Evolutionary conservation across 2,888 invertebrate genomes (phyloP).

Genomic region (Rugalucina vietnamica): DNA sequence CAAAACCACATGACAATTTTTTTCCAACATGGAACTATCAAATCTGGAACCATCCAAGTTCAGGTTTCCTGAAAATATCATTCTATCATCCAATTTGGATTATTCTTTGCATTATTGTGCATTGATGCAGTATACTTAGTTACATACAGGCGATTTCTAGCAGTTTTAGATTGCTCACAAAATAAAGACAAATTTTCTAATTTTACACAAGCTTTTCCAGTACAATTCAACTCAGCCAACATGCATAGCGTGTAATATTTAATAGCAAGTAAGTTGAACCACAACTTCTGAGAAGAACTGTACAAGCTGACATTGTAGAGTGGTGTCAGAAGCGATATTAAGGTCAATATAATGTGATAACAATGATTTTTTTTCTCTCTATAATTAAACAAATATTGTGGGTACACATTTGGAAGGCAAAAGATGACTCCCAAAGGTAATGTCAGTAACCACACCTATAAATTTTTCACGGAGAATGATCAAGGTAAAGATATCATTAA

Average conservation of each 20-base stretch:
- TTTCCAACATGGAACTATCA: background rate
- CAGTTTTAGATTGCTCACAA: conserved; percentile 15
- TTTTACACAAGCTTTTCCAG: conserved; percentile 60
- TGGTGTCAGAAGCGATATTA: too few species aligned
- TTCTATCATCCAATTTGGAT: too few species aligned
- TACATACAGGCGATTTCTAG: conserved; percentile 14
- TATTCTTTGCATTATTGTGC: background rate
- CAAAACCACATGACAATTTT: conserved; percentile 79
- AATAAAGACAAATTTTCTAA: conserved; percentile 24
- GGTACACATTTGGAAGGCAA: too few species aligned
- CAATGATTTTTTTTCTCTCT: too few species aligned
- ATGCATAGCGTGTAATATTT: conserved; percentile 65
- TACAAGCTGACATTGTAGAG: conserved; percentile 1
- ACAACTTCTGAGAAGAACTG: conserved; percentile 9
- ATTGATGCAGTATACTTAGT: conserved; percentile 7
- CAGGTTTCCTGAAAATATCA: too few species aligned
- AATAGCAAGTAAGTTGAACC: conserved; percentile 16
- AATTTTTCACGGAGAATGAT: too few species aligned
- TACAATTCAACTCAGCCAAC: conserved; percentile 62
- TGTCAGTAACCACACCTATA: too few species aligned
- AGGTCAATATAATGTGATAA: too few species aligned
- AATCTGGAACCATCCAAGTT: too few species aligned
- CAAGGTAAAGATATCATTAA: too few species aligned
- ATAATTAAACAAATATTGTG: too few species aligned
- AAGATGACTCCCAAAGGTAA: too few species aligned